Evolutionary conservation across 1,140 invertebrate species (phyloP).

Genomic region (Portunus trituberculatus): DNA sequence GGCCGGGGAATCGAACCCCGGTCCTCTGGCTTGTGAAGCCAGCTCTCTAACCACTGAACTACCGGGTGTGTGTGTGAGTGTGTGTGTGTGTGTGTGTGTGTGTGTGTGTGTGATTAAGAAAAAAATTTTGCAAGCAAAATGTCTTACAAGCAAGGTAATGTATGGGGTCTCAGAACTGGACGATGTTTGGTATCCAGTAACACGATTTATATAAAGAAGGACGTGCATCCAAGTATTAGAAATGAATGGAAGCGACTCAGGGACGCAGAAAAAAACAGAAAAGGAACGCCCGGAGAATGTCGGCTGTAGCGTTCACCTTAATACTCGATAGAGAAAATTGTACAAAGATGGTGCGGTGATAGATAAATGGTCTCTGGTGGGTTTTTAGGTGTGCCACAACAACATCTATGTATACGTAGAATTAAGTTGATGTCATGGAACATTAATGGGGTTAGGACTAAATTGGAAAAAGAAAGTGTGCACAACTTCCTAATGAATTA

Average conservation of each 20-base stretch:
- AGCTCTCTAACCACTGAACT: no score
- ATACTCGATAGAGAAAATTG: neutral
- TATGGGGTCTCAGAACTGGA: no score
- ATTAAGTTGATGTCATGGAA: slow-evolving; percentile 36
- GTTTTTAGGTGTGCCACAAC: slow-evolving; percentile 31
- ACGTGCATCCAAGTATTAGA: neutral
- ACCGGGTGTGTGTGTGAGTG: no score
- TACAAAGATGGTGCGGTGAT: slow-evolving; percentile 38
- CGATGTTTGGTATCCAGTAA: no score
- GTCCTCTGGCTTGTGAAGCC: no score
- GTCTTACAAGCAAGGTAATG: no score
- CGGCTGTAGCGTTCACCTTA: neutral
- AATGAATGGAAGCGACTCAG: slow-evolving; percentile 27
- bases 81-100: no score
- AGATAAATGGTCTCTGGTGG: neutral
- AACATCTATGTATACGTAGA: neutral
- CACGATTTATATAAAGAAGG: neutral
- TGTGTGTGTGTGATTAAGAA: no score
- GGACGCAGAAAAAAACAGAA: no score
- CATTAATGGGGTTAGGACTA: neutral
- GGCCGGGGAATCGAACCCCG: no score
- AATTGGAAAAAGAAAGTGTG: neutral
- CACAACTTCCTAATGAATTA: neutral
- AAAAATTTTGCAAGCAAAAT: no score
- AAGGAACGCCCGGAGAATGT: no score